Base-by-base conservation (phyloP, 2,113 vertebrate genomes). In the Antidorcas marsupialis region DNA sequence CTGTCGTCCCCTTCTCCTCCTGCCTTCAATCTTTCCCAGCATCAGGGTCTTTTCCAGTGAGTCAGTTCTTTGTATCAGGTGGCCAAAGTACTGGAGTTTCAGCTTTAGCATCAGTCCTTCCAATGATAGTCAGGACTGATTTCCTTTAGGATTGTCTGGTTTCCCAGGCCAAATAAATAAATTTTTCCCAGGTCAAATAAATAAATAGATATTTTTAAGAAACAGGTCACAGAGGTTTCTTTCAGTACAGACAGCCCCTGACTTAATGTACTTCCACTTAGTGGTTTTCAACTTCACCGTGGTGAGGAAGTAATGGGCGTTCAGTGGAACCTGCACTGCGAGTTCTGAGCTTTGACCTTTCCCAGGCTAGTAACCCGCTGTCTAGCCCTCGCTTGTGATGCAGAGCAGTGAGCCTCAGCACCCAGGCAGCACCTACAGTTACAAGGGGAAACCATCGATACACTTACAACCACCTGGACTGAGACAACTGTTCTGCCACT, bases 221-320 rank as follows among this genome's bases (percentile, higher is more conserved):
- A 71, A 67, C 25, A 78, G 74, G 39, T 76, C 39, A 45, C 43
- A 78, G 71, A 43, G 23, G 39, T 45, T 45, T 15, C 39, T 82
- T 52, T n/a, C 11, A 7, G 17, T n/a, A 52, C 47, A 82, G 30
- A 82, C 47, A 52, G 47, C 33, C 47, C 79, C 78, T 6, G 30
- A 82, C 47, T 52, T 82, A 23, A n/a, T 52, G 30, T 23, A n/a
- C 30, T 82, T 52, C 47, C 3, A 4, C 47, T 33, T 82, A 21
- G 5, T 12, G 11, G 30, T 52, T 52, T 52, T n/a, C 2, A 2
- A n/a, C 79, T 33, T 50, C 45, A 30, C 45, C 30, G 0, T 13
- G 3, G 47, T 23, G 19, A 82, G 30, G 17, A 33, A n/a, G 47
- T n/a, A 11, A 52, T n/a, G 17, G 0, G 10, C 1, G 0, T n/a